Base-by-base conservation (phyloP, 2,113 vertebrate genomes). In the Canis aureus region DNA sequence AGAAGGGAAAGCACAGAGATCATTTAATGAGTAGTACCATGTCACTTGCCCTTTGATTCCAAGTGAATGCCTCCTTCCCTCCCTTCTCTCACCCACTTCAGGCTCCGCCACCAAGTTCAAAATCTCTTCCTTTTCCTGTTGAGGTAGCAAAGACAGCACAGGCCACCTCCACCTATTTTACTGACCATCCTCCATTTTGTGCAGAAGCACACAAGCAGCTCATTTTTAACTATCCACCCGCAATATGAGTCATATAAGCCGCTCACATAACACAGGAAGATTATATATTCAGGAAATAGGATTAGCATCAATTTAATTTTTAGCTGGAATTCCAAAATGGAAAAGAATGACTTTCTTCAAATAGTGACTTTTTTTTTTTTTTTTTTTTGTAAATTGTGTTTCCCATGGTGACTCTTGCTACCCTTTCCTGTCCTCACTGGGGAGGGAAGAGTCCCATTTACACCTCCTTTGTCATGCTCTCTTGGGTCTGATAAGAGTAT, bases 391-490 rank as follows among this genome's bases (percentile, higher is more conserved):
- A 16, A 49, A 9, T 51, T 76, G 43, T 51, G 73, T 51, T 49
- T 27, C 49, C 9, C 0, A 1, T 9, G 1, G 29, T 22, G 57
- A 7, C 12, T 53, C 49, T n/a, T 23, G n/a, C 10, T 55, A 12
- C 3, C 5, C 23, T 20, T 64, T 66, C 57, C 73, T 25, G 19
- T 57, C 10, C 13, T 11, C 23, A 0, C 62, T 4, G 8, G 22
- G 8, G 1, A 7, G 8, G 22, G 71, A 81, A 17, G 53, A 0
- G 2, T 4, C n/a, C 12, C 22, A 57, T 78, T 29, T 57, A 22
- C 8, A 13, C 4, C 1, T 22, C 51, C 2, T 81, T 23, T 69
- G 71, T 53, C 27, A 13, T 1, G 0, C 3, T 13, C 8, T 35
- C 6, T 13, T 6, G 0, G 76, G 35, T 11, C 38, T n/a, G 17